Base-by-base conservation (phyloP, 92 coral and sea anemone genomes). In the Montipora capitata region DNA sequence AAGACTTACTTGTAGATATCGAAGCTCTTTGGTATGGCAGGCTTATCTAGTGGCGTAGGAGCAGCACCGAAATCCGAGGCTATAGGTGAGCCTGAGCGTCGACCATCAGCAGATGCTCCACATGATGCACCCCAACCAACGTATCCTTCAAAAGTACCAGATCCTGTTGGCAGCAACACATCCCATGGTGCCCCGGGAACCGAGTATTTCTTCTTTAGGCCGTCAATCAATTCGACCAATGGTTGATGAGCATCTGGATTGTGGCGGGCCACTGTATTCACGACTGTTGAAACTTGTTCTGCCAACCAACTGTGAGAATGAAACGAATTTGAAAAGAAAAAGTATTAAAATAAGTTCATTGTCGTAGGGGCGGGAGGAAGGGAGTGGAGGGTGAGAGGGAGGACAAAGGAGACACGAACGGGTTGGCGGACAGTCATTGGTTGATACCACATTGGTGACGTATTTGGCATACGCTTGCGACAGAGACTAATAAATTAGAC, bases 71-170 rank as follows among this genome's bases (percentile, higher is more conserved):
- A 61, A 68, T 94, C 97, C 4, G 94, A 85, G 0, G 95, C 95
- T 44, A 94, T 38, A 10, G 94, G 90, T 35, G 88, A 41, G 44
- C 92, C 87, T 12, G 93, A 43, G 39, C 95, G 91, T 38, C 97
- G 81, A 12, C 97, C 97, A 64, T 94, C 95, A 63, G 97, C 97
- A 11, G 97, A 94, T 8, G 97, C 97, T 3, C 66, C 97, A 42
- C 92, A 86, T 1, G 87, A 80, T 35, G 39, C 85, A 65, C 97
- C 97, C 97, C 95, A 92, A 1, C 97, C 97, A 44, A 94, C 94
- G 66, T 94, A 94, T 44, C 95, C 97, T 84, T 94, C 97, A 78
- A 94, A 94, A 40, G 95, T 92, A 62, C 95, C 94, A n/a, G 94
- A 49, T 35, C 97, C 97, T 6, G 97, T 78, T 2, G 95, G 83